Conservation (phyloP, 1,140 invertebrate species). For the Rhizoglyphus robini region DNA sequence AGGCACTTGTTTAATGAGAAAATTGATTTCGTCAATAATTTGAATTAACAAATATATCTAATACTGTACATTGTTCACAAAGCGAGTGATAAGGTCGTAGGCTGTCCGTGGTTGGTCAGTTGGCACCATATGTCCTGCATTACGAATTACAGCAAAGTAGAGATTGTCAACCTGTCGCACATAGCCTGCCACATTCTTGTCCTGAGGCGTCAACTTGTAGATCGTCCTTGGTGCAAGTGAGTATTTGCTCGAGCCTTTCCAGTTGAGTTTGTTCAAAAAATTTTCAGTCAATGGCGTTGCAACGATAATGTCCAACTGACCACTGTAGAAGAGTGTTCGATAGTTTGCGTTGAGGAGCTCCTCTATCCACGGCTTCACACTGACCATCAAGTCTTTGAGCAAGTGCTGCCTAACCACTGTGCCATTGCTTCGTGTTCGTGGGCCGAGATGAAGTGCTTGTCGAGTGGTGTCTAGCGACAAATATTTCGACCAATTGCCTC, state of each 20-base stretch:
- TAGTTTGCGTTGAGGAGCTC: slow-evolving; percentile 42
- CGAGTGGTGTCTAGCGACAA: slow-evolving; percentile 41
- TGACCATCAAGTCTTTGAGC: slow-evolving; percentile 64
- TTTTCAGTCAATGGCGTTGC: slow-evolving; percentile 60
- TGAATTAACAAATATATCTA: background rate
- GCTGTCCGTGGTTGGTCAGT: slow-evolving; percentile 62
- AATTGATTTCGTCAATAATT: background rate
- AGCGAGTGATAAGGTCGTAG: slow-evolving; percentile 56
- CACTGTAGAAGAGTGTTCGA: slow-evolving; percentile 45
- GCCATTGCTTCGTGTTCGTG: slow-evolving; percentile 47
- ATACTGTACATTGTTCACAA: slow-evolving; percentile 38
- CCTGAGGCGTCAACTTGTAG: slow-evolving; percentile 45
- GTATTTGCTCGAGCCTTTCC: slow-evolving; percentile 49
- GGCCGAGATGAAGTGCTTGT: slow-evolving; percentile 64
- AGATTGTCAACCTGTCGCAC: slow-evolving; percentile 54
- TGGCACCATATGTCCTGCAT: slow-evolving; percentile 72
- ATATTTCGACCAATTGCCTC: slow-evolving; percentile 34
- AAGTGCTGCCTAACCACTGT: slow-evolving; percentile 48
- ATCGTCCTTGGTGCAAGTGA: slow-evolving; percentile 46
- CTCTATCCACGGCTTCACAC: slow-evolving; percentile 55
- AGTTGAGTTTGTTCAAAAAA: slow-evolving; percentile 50
- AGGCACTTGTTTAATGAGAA: background rate
- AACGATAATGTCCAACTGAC: slow-evolving; percentile 69
- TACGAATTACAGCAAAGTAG: slow-evolving; percentile 59
- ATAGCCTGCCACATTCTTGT: slow-evolving; percentile 57